Base-by-base conservation (phyloP, 2,888 invertebrate genomes). In the Stegana nigrithorax region DNA sequence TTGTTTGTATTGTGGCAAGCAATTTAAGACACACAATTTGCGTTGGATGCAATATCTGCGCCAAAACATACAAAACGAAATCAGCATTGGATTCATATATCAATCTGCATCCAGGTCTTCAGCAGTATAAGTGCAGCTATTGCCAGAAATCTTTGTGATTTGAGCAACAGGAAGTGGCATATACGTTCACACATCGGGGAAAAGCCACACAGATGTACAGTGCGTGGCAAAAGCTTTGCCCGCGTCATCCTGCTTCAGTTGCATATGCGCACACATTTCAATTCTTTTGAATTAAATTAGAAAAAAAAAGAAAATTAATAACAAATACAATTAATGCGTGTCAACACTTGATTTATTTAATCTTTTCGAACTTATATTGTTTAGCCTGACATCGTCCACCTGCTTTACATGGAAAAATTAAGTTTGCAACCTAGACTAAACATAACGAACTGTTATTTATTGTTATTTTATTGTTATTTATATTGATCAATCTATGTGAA, bases 171-270 rank as follows among this genome's bases (percentile, higher is more conserved):
- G 1, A 73, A 67, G 4, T 80, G 80, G 0, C 85, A 85, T 51
- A 81, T 84, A 68, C 73, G 75, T 6, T 77, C 77, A 14, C 85
- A 84, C 63, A 84, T 83, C 2, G 76, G 80, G 0, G 82, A 83
- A 27, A 79, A 81, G 12, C 85, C 84, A 0, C 83, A 84, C 60
- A 65, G 64, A 3, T 84, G 84, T 60, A 78, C 75, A n/a, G 47
- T 77, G 1, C 84, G 85, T 53, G 73, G 77, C 4, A 73, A 79
- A 29, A 75, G 74, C 1, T 84, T 85, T 62, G 68, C 82, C 0
- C 75, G 83, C 2, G 83, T 84, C 4, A 85, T 81, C 60, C 65
- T 82, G 50, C 66, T 84, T 0, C 88, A 89, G 69, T 85, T 88
- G 6, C 84, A 89, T 4, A 72, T 70, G 53, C 78, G 84, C 17